phyloP scores from a whole-genome alignment of 2,888 invertebrate species.

The Hedya salicella region DNA sequence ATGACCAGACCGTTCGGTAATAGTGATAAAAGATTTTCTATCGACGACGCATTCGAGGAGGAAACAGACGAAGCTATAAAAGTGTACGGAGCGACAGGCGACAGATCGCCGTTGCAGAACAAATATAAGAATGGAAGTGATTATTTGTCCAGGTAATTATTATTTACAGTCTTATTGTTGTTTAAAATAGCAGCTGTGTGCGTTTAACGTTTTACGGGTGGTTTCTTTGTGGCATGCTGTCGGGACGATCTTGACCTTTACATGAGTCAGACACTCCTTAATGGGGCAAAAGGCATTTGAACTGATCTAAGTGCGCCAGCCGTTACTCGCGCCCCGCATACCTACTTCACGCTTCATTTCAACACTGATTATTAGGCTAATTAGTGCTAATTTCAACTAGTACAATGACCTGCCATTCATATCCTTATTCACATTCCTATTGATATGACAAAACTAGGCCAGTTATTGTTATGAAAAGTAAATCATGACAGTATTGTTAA shows the following conservation, averaged over 20 bases:
- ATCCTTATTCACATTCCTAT: conserved; percentile 10
- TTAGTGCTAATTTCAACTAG: conserved; percentile 55
- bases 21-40: conserved; percentile 89
- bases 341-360: conserved; percentile 49
- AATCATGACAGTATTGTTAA: conserved; percentile 10
- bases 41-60: conserved; percentile 94
- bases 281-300: conserved; percentile 73
- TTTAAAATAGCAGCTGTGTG: conserved; percentile 24
- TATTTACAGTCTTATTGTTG: conserved; percentile 40
- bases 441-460: conserved; percentile 1
- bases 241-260: conserved; percentile 71
- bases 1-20: conserved; percentile 82
- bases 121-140: conserved; percentile 78
- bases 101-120: conserved; percentile 87
- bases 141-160: conserved; percentile 70
- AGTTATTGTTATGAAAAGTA: conserved; percentile 14
- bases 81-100: conserved; percentile 91
- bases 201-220: conserved; percentile 1
- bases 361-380: conserved; percentile 60
- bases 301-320: conserved; percentile 53
- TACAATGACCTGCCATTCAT: conserved; percentile 43
- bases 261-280: conserved; percentile 64
- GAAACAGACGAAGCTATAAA: conserved; percentile 93
- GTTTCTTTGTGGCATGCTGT: conserved; percentile 54
- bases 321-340: conserved; percentile 53